Conservation (phyloP, 1,140 invertebrate genomes). For the Brachionus asplanchnoidis region DNA sequence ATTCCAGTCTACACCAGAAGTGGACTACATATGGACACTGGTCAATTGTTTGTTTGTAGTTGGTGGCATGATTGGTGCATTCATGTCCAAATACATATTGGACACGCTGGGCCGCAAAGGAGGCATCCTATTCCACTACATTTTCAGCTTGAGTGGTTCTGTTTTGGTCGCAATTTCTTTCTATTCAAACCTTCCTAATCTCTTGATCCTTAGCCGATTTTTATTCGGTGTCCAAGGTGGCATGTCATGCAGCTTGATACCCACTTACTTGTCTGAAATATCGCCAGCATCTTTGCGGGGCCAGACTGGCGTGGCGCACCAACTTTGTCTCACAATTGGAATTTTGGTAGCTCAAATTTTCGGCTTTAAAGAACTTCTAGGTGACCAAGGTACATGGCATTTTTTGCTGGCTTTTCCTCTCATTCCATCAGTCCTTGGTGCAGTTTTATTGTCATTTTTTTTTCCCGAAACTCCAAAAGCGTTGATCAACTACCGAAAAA, state of each 20-base stretch:
- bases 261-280: slow-evolving; percentile 97
- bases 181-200: slow-evolving; percentile 43
- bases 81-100: slow-evolving; percentile 69
- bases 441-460: neutral
- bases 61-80: slow-evolving; percentile 62
- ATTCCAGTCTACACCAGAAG: neutral
- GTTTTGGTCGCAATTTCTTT: slow-evolving; percentile 80
- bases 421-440: neutral
- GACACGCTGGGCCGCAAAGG: slow-evolving; percentile 73
- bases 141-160: slow-evolving; percentile 90
- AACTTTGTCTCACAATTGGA: slow-evolving; percentile 84
- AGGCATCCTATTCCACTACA: slow-evolving; percentile 65
- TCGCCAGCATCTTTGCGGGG: slow-evolving; percentile 85
- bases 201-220: slow-evolving; percentile 19
- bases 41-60: slow-evolving; percentile 28
- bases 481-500: neutral
- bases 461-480: slow-evolving; percentile 39
- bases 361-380: slow-evolving; percentile 84
- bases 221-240: slow-evolving; percentile 65
- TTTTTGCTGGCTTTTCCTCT: slow-evolving; percentile 23
- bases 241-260: slow-evolving; percentile 74
- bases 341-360: slow-evolving; percentile 78
- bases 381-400: slow-evolving; percentile 50
- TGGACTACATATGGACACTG: slow-evolving; percentile 4
- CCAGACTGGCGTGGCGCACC: slow-evolving; percentile 73